phyloP scores from a whole-genome alignment of 92 coral and sea anemone species.

The Parazoanthus swiftii region DNA sequence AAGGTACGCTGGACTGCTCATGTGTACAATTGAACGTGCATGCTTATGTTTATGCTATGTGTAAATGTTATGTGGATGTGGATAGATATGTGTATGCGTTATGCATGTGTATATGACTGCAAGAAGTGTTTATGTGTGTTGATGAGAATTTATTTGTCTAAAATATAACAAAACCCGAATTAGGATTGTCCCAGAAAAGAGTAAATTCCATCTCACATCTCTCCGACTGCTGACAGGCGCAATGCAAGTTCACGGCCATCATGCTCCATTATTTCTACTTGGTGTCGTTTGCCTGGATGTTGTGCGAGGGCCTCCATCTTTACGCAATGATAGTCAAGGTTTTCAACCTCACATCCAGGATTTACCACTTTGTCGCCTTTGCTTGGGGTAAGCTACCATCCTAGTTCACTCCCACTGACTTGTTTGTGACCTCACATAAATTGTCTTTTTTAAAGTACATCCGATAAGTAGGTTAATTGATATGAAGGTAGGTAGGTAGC shows the following conservation, averaged over 20 bases:
- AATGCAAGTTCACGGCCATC: conserved; percentile 77
- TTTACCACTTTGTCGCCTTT: conserved; percentile 71
- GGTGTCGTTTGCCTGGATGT: conserved; percentile 95
- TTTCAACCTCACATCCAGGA: conserved; percentile 77
- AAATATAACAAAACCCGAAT: too few species aligned
- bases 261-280: conserved; percentile 86
- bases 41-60: background rate
- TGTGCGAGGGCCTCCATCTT: conserved; percentile 85
- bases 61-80: background rate
- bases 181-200: background rate
- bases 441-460: too few species aligned
- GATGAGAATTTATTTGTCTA: too few species aligned
- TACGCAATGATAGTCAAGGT: conserved; percentile 93
- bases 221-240: conserved; percentile 43
- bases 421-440: background rate
- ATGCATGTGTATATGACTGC: too few species aligned
- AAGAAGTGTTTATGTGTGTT: too few species aligned
- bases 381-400: conserved; percentile 74
- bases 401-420: background rate
- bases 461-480: too few species aligned
- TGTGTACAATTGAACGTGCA: background rate
- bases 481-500: too few species aligned
- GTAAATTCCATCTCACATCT: background rate
- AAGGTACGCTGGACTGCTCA: conserved; percentile 43
- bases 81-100: too few species aligned